Evolutionary conservation across 2,113 vertebrate species (phyloP).

Genomic region (Callocephalon fimbriatum): DNA sequence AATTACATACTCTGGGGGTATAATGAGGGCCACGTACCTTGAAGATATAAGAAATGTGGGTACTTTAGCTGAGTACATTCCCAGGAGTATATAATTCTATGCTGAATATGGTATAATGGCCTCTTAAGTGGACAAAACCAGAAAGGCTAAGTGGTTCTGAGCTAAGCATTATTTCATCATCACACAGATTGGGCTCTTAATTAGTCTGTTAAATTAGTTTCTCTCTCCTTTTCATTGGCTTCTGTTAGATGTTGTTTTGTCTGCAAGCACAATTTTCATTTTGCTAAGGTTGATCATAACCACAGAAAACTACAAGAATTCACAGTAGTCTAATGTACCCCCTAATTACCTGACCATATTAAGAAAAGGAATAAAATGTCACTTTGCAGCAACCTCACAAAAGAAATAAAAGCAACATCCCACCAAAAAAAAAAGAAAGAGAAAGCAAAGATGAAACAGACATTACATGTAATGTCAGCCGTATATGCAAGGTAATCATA

Average conservation of each 20-base stretch:
- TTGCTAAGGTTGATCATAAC: conserved; percentile 24
- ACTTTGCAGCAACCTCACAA: background rate
- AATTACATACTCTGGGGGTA: conserved; percentile 29
- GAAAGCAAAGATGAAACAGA: background rate
- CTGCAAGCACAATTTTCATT: conserved; percentile 20
- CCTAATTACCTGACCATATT: background rate
- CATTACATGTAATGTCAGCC: background rate
- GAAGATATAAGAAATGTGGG: conserved; percentile 29
- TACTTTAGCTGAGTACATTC: background rate
- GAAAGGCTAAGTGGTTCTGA: conserved; percentile 44
- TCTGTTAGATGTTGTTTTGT: conserved; percentile 4
- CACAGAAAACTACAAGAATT: background rate
- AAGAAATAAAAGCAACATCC: background rate
- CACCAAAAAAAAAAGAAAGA: background rate
- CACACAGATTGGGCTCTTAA: conserved; percentile 3
- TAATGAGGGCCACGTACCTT: conserved; percentile 26
- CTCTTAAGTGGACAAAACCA: conserved; percentile 37
- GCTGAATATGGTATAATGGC: conserved; percentile 28
- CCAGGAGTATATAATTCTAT: conserved; percentile 20
- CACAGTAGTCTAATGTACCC: background rate
- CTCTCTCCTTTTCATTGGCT: background rate
- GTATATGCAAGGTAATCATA: background rate
- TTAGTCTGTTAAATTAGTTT: conserved; percentile 44
- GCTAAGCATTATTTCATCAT: conserved; percentile 5
- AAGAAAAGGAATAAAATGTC: background rate